Evolutionary conservation across 2,888 invertebrate species (phyloP).

Genomic region (Acleris literana): DNA sequence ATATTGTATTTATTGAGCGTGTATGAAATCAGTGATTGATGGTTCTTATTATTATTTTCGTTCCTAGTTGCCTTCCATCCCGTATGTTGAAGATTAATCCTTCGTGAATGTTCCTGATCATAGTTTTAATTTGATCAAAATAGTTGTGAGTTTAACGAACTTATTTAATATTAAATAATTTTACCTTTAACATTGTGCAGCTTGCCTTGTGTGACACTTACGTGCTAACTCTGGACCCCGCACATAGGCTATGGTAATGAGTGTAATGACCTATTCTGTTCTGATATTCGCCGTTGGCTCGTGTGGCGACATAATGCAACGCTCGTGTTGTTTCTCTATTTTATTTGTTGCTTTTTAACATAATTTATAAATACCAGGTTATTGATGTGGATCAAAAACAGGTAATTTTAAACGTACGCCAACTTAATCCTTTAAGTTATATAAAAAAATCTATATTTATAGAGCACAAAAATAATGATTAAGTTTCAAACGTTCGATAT

Average conservation of each 20-base stretch:
- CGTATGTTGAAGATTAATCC: slow-evolving; percentile 57
- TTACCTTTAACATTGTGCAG: slow-evolving; percentile 42
- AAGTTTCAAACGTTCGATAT: slow-evolving; percentile 5
- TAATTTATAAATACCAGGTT: background rate
- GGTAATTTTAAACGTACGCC: background rate
- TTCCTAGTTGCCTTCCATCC: slow-evolving; percentile 32
- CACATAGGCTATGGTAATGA: too few relatives aligned
- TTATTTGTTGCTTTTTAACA: slow-evolving; percentile 1
- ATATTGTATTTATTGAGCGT: slow-evolving; percentile 11
- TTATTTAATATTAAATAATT: slow-evolving; percentile 39
- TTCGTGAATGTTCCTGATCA: slow-evolving; percentile 67
- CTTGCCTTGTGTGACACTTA: slow-evolving; percentile 28
- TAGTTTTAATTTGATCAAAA: slow-evolving; percentile 66
- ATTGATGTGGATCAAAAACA: background rate
- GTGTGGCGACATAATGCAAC: too few relatives aligned
- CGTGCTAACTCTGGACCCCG: background rate
- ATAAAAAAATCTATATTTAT: slow-evolving; percentile 1
- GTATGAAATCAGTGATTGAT: slow-evolving; percentile 14
- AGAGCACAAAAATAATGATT: background rate
- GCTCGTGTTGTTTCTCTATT: background rate
- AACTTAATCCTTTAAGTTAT: background rate
- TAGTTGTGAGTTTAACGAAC: slow-evolving; percentile 52
- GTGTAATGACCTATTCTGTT: too few relatives aligned
- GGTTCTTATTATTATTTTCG: slow-evolving; percentile 6
- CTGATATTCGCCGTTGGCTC: too few relatives aligned